Conservation (phyloP, 1,140 invertebrate species). For the Ooceraea biroi region DNA sequence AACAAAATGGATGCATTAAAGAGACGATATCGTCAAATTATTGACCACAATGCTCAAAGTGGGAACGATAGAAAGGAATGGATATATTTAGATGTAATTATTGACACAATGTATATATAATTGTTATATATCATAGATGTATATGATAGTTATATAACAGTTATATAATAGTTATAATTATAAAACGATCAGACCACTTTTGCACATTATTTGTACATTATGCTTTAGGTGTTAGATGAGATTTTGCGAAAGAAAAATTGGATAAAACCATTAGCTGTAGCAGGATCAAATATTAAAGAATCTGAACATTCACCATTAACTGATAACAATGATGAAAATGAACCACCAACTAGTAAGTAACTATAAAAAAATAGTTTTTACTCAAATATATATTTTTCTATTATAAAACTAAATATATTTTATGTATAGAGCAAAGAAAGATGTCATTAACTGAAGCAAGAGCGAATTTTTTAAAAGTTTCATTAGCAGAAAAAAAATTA, state of each 20-base stretch:
- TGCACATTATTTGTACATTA: background rate
- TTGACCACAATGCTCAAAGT: slow-evolving; percentile 28
- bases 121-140: no score
- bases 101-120: no score
- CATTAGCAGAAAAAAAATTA: slow-evolving; percentile 14
- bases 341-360: slow-evolving; percentile 22
- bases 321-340: slow-evolving; percentile 14
- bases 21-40: slow-evolving; percentile 12
- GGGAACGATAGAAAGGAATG: slow-evolving; percentile 17
- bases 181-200: background rate
- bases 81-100: slow-evolving; percentile 34
- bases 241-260: slow-evolving; percentile 37
- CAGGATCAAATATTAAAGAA: slow-evolving; percentile 12
- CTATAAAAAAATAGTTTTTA: slow-evolving; percentile 22
- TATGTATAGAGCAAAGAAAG: slow-evolving; percentile 9
- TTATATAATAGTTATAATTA: slow-evolving; percentile 5
- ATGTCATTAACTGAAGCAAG: slow-evolving; percentile 16
- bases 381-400: background rate
- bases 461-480: background rate
- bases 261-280: slow-evolving; percentile 15
- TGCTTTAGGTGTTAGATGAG: slow-evolving; percentile 15
- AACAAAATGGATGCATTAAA: slow-evolving; percentile 30
- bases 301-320: background rate
- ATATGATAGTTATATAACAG: no score
- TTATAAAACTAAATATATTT: slow-evolving; percentile 14